A percentile compares a stretch with the other conserved stretches of the same genome.
Evolutionary conservation across 2,797 vertebrate genomes (phyloP).

Genomic region (Scolopax bukidnonensis): DNA sequence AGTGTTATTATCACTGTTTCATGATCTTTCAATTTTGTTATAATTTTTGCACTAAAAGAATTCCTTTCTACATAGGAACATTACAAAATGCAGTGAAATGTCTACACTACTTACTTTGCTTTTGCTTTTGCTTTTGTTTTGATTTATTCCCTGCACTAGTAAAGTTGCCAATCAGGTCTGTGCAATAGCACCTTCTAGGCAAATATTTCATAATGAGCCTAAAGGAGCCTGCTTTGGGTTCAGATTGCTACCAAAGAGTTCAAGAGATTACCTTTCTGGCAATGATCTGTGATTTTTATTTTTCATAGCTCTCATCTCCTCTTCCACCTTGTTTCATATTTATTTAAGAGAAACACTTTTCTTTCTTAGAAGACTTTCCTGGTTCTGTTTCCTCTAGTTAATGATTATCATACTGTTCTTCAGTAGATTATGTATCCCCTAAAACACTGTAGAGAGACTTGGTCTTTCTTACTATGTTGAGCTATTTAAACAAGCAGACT

Average conservation of each 20-base stretch:
- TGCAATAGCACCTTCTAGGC: not conserved
- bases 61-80: not conserved
- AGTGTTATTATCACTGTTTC: not conserved
- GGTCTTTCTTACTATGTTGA: not conserved
- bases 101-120: not conserved
- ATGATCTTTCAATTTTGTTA: not conserved
- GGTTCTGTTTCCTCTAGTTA: not conserved
- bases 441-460: not conserved
- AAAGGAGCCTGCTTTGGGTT: not conserved
- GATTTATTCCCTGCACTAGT: not conserved
- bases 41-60: not conserved
- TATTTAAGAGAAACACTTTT: not conserved
- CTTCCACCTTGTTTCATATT: not conserved
- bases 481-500: not conserved
- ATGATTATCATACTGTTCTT: not conserved
- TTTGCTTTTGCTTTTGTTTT: not conserved
- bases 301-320: not conserved
- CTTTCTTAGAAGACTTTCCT: not conserved
- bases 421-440: not conserved
- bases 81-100: not conserved
- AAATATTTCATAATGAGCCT: not conserved
- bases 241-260: not conserved
- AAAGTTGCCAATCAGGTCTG: not conserved
- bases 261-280: not conserved
- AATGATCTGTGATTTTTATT: not conserved